Evolutionary conservation across 2,888 invertebrate genomes (phyloP).

Genomic region (Trissonchulus sp.): DNA sequence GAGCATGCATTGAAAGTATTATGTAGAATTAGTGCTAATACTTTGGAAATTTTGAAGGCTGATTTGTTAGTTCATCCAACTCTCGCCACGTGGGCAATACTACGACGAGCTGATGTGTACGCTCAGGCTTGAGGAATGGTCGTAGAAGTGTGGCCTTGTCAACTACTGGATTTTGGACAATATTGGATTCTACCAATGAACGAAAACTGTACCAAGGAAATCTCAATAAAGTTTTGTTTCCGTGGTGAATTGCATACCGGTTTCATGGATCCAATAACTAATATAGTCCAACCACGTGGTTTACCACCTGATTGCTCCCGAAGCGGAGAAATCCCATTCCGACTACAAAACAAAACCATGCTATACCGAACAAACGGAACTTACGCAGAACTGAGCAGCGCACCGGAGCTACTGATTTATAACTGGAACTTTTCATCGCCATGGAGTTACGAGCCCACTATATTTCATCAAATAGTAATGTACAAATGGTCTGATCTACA

Average conservation of each 20-base stretch:
- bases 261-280: constrained; percentile 17
- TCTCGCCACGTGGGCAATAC: neutral
- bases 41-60: neutral
- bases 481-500: neutral
- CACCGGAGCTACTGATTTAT: neutral
- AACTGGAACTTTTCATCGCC: neutral
- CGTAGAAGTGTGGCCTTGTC: constrained; percentile 9
- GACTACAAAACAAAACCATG: constrained; percentile 12
- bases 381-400: neutral
- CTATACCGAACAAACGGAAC: neutral
- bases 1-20: neutral
- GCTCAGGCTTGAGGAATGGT: neutral
- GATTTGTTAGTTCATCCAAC: neutral
- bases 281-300: constrained; percentile 6
- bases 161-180: neutral
- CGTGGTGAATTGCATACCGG: neutral
- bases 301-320: neutral
- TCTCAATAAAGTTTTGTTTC: neutral
- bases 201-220: neutral
- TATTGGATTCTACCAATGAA: constrained; percentile 12
- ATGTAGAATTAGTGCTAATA: neutral
- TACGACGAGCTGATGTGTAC: neutral
- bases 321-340: neutral
- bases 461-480: neutral
- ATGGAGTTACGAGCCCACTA: neutral